These are phyloP conservation scores for Galbula dea DNA, from an alignment of 2,113 vertebrate species.

Conservation along the genomic window DNA sequence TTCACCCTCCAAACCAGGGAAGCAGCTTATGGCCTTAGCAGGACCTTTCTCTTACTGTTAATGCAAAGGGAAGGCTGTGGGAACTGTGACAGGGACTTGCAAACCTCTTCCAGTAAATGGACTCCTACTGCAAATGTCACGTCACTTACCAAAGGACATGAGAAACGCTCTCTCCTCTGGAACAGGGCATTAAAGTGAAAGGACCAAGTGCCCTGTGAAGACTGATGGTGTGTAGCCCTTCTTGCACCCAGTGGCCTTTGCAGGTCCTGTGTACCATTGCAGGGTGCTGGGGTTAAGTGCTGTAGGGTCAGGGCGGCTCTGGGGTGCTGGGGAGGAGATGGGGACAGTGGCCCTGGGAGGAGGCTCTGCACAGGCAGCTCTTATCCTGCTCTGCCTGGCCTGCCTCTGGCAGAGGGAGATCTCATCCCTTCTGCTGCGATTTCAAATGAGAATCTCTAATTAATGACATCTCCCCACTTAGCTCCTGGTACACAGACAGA, in stretches of 20 bases:
- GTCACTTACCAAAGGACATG: not conserved
- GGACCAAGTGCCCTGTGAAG: not conserved
- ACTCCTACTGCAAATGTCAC: not conserved
- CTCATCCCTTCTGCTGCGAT: not conserved
- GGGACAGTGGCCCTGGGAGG: not conserved
- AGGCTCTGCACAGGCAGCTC: not conserved
- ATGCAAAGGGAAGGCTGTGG: not conserved
- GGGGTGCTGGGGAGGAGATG: not conserved
- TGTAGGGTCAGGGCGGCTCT: fast-evolving
- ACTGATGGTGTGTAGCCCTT: not conserved
- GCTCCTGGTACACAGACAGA: not conserved
- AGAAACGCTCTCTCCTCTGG: not conserved
- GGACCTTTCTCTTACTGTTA: not conserved
- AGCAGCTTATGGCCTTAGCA: not conserved
- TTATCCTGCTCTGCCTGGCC: not conserved
- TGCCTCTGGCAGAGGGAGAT: not conserved
- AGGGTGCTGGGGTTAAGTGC: fast-evolving
- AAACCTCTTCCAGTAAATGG: not conserved
- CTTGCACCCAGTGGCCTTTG: fast-evolving
- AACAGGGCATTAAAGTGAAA: not conserved
- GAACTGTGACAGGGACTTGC: not conserved
- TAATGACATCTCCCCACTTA: not conserved
- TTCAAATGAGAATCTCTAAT: not conserved
- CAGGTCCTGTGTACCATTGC: fast-evolving
- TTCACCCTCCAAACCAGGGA: not conserved